A percentile compares a stretch with the other conserved stretches of the same genome.
These are phyloP conservation scores for Pipistrellus kuhlii DNA, from an alignment of 2,797 vertebrate species.

Conservation along the genomic window DNA sequence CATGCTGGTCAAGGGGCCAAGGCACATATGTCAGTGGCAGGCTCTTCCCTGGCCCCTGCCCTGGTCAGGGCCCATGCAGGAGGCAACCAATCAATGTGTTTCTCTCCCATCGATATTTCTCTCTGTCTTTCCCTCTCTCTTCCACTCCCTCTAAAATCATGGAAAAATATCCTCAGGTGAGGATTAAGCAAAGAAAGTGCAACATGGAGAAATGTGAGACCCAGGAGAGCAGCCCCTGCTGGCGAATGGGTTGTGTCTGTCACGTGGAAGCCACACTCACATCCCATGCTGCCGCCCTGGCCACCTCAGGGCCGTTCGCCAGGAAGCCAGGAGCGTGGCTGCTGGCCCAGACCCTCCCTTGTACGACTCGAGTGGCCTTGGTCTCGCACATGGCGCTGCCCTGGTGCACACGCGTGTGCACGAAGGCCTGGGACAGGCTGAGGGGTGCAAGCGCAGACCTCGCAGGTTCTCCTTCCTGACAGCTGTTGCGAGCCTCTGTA, in stretches of 20 bases:
- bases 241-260: background rate
- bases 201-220: background rate
- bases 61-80: too few relatives aligned
- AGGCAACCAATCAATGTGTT: too few relatives aligned
- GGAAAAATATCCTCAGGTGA: too few relatives aligned
- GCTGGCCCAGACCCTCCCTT: slow-evolving; percentile 32
- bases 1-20: too few relatives aligned
- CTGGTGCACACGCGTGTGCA: background rate
- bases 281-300: too few relatives aligned
- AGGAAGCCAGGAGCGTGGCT: background rate
- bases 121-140: too few relatives aligned
- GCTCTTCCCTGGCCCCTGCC: too few relatives aligned
- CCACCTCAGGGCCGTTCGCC: too few relatives aligned
- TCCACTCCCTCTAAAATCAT: too few relatives aligned
- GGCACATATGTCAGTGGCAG: too few relatives aligned
- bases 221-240: background rate
- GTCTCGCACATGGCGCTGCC: slow-evolving; percentile 58
- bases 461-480: background rate
- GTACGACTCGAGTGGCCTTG: slow-evolving; percentile 30
- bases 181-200: background rate
- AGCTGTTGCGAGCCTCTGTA: background rate
- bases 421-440: background rate
- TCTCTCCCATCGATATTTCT: too few relatives aligned
- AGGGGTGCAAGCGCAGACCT: background rate
- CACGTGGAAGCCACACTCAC: background rate